A percentile compares a stretch with the other conserved stretches of the same genome.
These are phyloP conservation scores for Acronicta leporina DNA, from an alignment of 2,888 invertebrate species.

Conservation along the genomic window DNA sequence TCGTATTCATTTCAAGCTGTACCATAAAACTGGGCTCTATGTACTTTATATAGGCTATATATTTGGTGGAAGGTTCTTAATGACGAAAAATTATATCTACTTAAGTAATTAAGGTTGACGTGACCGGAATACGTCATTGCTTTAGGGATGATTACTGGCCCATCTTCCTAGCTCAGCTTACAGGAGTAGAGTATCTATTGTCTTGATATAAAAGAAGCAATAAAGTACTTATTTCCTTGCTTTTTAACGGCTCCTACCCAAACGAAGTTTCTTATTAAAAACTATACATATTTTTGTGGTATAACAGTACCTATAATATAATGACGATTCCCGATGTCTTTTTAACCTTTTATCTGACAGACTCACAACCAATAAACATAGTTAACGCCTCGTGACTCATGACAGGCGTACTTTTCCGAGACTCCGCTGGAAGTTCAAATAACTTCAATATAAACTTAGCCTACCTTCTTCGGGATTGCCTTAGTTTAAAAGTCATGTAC, in stretches of 20 bases:
- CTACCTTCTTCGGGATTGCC: neutral
- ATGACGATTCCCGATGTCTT: neutral
- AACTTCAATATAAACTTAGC: constrained; percentile 1
- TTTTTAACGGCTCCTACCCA: too few species aligned
- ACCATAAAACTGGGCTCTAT: too few species aligned
- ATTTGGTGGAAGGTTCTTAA: neutral
- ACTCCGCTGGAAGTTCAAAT: constrained; percentile 1
- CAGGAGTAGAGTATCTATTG: neutral
- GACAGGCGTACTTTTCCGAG: neutral
- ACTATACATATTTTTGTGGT: too few species aligned
- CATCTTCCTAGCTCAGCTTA: neutral
- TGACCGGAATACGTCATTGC: neutral
- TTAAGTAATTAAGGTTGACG: constrained; percentile 1
- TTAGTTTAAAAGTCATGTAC: neutral
- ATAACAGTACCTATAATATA: neutral
- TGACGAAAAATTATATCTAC: constrained; percentile 2
- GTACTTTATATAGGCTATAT: too few species aligned
- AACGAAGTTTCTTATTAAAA: too few species aligned
- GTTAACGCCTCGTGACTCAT: neutral
- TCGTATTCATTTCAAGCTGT: too few species aligned
- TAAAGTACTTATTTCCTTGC: too few species aligned
- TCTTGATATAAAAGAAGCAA: neutral
- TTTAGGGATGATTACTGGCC: neutral
- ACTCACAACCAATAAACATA: neutral
- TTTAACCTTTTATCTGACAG: constrained; percentile 1